A percentile compares a stretch with the other conserved stretches of the same genome.
Conservation (phyloP, 2,113 vertebrate genomes). For the Zosterops pallidus region DNA sequence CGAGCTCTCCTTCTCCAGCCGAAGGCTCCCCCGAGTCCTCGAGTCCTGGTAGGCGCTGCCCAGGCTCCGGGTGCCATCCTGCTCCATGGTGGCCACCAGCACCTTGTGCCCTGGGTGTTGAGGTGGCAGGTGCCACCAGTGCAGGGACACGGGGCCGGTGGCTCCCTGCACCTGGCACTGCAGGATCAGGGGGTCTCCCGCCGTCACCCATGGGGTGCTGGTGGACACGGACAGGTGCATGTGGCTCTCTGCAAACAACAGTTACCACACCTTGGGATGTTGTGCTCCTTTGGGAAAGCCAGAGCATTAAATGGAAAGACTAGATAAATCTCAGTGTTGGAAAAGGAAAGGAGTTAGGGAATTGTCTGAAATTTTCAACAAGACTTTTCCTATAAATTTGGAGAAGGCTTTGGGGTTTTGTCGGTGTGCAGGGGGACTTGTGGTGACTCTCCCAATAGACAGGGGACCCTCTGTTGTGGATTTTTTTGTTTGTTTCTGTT, state of each 20-base stretch:
- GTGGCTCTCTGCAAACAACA: conserved; percentile 70
- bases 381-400: not conserved
- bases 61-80: conserved; percentile 64
- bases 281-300: not conserved
- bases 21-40: not conserved
- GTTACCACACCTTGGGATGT: accelerated
- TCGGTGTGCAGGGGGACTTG: too few relatives aligned
- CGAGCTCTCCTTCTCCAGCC: conserved; percentile 45
- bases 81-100: conserved; percentile 70
- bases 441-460: too few relatives aligned
- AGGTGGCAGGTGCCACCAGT: conserved; percentile 74
- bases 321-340: not conserved
- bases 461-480: too few relatives aligned
- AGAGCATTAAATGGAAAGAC: not conserved
- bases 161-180: conserved; percentile 70
- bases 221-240: conserved; percentile 63
- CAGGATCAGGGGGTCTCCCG: conserved; percentile 74
- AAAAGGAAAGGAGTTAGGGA: not conserved
- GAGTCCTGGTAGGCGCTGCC: not conserved
- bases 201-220: not conserved
- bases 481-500: not conserved
- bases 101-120: not conserved
- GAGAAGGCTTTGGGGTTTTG: not conserved
- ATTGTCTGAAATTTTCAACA: not conserved
- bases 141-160: conserved; percentile 69